These are phyloP conservation scores for Athetis lepigone DNA, from an alignment of 2,888 invertebrate genomes.

Conservation along the genomic window DNA sequence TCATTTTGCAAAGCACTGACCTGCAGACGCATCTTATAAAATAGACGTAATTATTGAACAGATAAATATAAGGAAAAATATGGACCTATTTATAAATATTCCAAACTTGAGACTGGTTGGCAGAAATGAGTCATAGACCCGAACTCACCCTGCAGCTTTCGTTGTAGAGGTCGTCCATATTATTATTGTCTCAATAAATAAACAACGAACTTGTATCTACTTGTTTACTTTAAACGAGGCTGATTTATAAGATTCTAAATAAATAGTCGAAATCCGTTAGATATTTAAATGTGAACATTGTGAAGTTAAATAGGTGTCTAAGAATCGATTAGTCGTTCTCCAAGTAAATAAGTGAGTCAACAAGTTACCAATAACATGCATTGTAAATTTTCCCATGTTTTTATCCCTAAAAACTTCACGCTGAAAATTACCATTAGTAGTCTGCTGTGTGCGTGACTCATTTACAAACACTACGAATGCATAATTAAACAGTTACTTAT, in stretches of 20 bases:
- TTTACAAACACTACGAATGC: not conserved
- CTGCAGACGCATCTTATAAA: constrained; percentile 42
- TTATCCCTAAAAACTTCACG: constrained; percentile 34
- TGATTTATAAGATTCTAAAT: constrained; percentile 9
- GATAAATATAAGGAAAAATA: constrained; percentile 56
- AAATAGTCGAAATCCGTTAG: not conserved
- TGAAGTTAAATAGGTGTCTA: not conserved
- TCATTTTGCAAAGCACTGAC: constrained; percentile 51
- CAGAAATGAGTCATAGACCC: constrained; percentile 56
- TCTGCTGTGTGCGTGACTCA: constrained; percentile 23
- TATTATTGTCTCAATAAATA: constrained; percentile 57
- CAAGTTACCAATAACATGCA: constrained; percentile 2
- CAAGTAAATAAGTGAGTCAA: constrained; percentile 45
- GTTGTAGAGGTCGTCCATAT: constrained; percentile 66
- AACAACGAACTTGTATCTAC: constrained; percentile 53
- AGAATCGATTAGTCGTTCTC: not conserved
- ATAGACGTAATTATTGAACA: constrained; percentile 48
- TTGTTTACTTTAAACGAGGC: constrained; percentile 41
- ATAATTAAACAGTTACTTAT: not conserved
- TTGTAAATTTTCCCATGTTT: constrained; percentile 18
- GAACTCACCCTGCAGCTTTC: constrained; percentile 66
- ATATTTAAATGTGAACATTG: not conserved
- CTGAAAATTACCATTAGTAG: constrained; percentile 32
- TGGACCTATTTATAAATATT: constrained; percentile 46
- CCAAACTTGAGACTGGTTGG: constrained; percentile 50